Percentiles rank a stretch among this genome's conserved stretches.
phyloP scores from a whole-genome alignment of 1,140 invertebrate genomes.

The Aricia agestis region DNA sequence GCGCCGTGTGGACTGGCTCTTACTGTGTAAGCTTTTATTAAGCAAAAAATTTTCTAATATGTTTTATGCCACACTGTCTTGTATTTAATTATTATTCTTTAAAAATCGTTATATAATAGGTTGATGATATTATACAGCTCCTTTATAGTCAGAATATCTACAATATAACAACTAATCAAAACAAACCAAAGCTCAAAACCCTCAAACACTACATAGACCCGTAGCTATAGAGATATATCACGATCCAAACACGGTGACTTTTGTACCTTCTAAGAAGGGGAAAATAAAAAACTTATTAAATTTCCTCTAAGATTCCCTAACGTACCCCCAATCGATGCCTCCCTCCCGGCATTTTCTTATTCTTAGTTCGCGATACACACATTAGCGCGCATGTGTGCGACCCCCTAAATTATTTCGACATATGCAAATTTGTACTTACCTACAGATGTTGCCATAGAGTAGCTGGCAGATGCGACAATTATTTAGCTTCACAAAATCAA shows the following conservation, averaged over 20 bases:
- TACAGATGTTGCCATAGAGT: slow-evolving; percentile 61
- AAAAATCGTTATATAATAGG: too few relatives aligned
- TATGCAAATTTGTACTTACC: slow-evolving; percentile 73
- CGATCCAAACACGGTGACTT: background rate
- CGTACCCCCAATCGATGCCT: slow-evolving; percentile 26
- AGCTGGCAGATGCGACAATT: slow-evolving; percentile 9
- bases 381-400: slow-evolving; percentile 57
- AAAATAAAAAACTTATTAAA: slow-evolving; percentile 15
- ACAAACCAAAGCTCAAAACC: background rate
- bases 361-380: slow-evolving; percentile 57
- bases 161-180: background rate
- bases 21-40: too few relatives aligned
- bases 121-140: too few relatives aligned
- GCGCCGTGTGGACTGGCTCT: too few relatives aligned
- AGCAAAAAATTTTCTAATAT: too few relatives aligned
- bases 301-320: slow-evolving; percentile 13
- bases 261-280: background rate
- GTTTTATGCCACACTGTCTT: too few relatives aligned
- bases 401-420: slow-evolving; percentile 73
- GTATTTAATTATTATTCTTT: too few relatives aligned
- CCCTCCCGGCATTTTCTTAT: slow-evolving; percentile 47
- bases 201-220: too few relatives aligned
- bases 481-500: too few relatives aligned
- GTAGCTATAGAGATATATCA: background rate
- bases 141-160: too few relatives aligned